These are phyloP conservation scores for Tapirus terrestris DNA, from an alignment of 2,113 vertebrate species.

Conservation along the genomic window DNA sequence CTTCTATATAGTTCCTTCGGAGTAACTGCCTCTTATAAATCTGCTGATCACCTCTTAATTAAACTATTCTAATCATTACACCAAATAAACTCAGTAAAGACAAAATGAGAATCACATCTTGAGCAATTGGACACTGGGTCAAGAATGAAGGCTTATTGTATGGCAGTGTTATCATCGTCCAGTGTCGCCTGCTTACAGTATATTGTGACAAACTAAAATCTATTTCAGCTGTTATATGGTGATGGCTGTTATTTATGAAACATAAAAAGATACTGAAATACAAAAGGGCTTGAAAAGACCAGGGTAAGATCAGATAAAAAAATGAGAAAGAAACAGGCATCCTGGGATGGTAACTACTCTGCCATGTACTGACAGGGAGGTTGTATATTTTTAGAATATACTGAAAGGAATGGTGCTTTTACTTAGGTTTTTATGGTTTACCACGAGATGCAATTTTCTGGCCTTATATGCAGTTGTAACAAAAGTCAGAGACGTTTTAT, in stretches of 20 bases:
- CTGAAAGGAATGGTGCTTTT: constrained; percentile 92
- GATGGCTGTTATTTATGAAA: constrained; percentile 87
- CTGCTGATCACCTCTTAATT: constrained; percentile 59
- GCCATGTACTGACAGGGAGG: constrained; percentile 88
- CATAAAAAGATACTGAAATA: constrained; percentile 88
- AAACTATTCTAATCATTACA: constrained; percentile 54
- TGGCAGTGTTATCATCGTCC: constrained; percentile 70
- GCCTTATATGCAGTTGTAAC: constrained; percentile 93
- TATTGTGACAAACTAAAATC: constrained; percentile 86
- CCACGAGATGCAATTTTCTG: constrained; percentile 94
- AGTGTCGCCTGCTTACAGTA: constrained; percentile 84
- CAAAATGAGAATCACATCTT: constrained; percentile 71
- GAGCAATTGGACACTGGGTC: constrained; percentile 82
- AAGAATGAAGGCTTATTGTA: constrained; percentile 72
- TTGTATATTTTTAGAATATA: constrained; percentile 93
- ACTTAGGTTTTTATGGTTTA: constrained; percentile 94
- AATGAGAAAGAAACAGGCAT: constrained; percentile 86
- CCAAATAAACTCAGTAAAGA: constrained; percentile 53
- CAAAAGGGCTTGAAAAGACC: constrained; percentile 87
- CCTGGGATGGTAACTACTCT: constrained; percentile 88
- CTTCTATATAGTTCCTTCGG: not conserved
- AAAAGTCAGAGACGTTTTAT: constrained; percentile 94
- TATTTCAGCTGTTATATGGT: constrained; percentile 84
- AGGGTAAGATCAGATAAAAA: constrained; percentile 88
- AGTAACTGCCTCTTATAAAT: constrained; percentile 62